These are phyloP conservation scores for Sciurus niger DNA, from an alignment of 2,113 vertebrate genomes.

Conservation along the genomic window DNA sequence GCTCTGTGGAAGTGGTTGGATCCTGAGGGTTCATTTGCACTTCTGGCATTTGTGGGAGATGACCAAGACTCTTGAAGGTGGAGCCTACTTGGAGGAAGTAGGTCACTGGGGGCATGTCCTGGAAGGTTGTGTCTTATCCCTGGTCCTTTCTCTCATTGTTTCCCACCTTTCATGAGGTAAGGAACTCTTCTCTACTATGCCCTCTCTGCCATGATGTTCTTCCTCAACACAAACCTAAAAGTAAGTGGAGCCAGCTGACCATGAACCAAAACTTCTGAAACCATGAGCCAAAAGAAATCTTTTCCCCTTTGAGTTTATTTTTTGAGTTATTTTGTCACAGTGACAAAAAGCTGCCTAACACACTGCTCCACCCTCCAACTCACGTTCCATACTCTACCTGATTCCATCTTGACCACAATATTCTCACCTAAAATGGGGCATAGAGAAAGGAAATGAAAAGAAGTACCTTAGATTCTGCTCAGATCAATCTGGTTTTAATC, in stretches of 20 bases:
- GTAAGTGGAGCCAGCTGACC: too few relatives aligned
- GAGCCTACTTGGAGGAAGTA: neutral
- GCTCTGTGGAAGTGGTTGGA: neutral
- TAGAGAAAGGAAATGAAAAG: neutral
- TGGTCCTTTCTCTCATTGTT: neutral
- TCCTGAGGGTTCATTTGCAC: neutral
- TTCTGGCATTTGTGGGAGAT: neutral
- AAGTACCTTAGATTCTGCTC: neutral
- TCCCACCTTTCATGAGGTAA: neutral
- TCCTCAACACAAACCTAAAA: neutral
- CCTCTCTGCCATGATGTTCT: neutral
- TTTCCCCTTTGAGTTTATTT: neutral
- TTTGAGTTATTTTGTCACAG: neutral
- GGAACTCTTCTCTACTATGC: neutral
- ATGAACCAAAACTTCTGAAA: too few relatives aligned
- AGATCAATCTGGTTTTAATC: neutral
- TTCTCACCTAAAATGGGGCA: neutral
- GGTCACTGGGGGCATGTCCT: neutral
- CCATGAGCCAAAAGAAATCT: neutral
- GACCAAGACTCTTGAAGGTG: neutral
- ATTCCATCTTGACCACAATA: neutral
- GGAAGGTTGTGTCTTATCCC: neutral
- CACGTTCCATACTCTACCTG: neutral
- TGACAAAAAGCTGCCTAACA: neutral
- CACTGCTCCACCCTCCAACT: neutral